Conservation (phyloP, 2,888 invertebrate species). For the Diadegma fenestrale region DNA sequence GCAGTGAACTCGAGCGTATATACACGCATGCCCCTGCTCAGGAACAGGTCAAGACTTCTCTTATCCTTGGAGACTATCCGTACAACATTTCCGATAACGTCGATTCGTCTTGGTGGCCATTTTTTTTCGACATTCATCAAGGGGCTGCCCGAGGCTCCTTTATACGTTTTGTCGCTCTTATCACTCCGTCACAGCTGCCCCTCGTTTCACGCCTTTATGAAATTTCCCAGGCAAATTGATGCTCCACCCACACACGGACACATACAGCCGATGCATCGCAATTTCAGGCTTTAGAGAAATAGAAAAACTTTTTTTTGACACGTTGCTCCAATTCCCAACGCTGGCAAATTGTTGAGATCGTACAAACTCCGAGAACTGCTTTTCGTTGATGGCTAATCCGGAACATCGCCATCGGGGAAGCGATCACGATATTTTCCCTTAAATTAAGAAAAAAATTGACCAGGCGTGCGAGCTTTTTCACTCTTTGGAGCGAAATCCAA, state of each 20-base stretch:
- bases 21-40: not conserved
- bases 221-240: conserved; percentile 16
- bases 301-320: not conserved
- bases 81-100: conserved; percentile 13
- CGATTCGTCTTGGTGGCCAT: conserved; percentile 21
- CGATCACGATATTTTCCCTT: too few species aligned
- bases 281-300: not conserved
- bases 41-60: not conserved
- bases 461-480: not conserved
- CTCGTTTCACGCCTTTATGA: not conserved
- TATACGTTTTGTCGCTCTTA: conserved; percentile 10
- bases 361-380: not conserved
- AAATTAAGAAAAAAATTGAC: not conserved
- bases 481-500: not conserved
- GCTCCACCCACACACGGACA: not conserved
- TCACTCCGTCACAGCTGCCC: conserved; percentile 46
- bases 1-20: conserved; percentile 5
- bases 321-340: not conserved
- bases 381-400: not conserved
- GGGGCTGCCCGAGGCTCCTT: not conserved
- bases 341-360: not conserved
- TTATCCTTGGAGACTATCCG: conserved; percentile 10
- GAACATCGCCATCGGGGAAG: not conserved
- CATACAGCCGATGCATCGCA: not conserved
- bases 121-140: conserved; percentile 30